Evolutionary conservation across 2,888 invertebrate genomes (phyloP).

Genomic region (Zygothrica quintamaculata): DNA sequence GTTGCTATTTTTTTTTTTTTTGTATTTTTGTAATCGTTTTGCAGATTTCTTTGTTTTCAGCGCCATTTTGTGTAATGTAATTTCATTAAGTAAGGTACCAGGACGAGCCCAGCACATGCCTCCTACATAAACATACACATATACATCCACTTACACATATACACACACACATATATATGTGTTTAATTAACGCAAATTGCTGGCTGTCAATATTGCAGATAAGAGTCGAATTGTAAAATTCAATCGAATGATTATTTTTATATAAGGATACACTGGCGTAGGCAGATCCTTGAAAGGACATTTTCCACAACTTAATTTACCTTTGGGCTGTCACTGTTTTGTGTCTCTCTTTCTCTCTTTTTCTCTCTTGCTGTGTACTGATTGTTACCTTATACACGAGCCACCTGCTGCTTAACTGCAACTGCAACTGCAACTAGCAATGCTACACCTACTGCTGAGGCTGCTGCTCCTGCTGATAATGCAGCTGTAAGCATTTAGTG

Average conservation of each 20-base stretch:
- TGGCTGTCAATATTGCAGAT: slow-evolving; percentile 37
- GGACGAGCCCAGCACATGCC: slow-evolving; percentile 20
- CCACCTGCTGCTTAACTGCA: slow-evolving; percentile 46
- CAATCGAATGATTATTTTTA: slow-evolving; percentile 9
- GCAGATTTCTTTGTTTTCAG: slow-evolving; percentile 50
- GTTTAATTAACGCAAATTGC: slow-evolving; percentile 57
- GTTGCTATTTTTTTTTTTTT: slow-evolving; percentile 1
- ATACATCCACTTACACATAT: too few relatives aligned
- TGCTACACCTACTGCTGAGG: background rate
- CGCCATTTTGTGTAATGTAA: slow-evolving; percentile 64
- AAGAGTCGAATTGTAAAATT: slow-evolving; percentile 11
- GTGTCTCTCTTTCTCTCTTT: too few relatives aligned
- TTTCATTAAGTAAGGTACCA: slow-evolving; percentile 61
- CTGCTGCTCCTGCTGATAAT: too few relatives aligned
- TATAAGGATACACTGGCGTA: too few relatives aligned
- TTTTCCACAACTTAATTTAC: too few relatives aligned
- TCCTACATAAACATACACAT: too few relatives aligned
- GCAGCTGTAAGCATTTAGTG: slow-evolving; percentile 12
- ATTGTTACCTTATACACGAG: too few relatives aligned
- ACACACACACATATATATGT: too few relatives aligned
- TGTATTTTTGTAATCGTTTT: slow-evolving; percentile 39
- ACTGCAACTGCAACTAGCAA: slow-evolving; percentile 12
- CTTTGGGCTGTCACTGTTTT: too few relatives aligned
- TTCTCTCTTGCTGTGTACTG: too few relatives aligned
- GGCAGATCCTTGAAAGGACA: too few relatives aligned